Evolutionary conservation across 2,888 invertebrate genomes (phyloP).

Genomic region (Cantharis lateralis): DNA sequence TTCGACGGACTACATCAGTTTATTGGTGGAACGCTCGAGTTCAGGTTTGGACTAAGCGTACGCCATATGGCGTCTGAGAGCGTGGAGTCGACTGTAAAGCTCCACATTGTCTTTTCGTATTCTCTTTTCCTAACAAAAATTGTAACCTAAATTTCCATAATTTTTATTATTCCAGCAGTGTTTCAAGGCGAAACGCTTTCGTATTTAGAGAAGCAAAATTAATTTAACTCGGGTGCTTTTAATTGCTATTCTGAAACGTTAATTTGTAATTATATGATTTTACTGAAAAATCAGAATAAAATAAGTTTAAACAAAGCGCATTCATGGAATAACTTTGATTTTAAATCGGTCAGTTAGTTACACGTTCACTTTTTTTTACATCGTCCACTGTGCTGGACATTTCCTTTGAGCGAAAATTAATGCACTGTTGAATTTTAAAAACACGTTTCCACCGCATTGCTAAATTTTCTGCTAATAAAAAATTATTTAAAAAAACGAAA

Average conservation of each 20-base stretch:
- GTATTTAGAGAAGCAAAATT: neutral
- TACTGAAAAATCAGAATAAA: neutral
- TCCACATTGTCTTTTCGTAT: too few relatives aligned
- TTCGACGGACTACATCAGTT: neutral
- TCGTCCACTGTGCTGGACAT: neutral
- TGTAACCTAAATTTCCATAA: too few relatives aligned
- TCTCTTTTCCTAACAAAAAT: too few relatives aligned
- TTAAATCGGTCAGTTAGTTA: neutral
- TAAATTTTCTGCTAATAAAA: neutral
- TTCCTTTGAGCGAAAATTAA: neutral
- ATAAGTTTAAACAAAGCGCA: neutral
- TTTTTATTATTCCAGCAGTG: too few relatives aligned
- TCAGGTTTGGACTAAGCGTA: too few relatives aligned
- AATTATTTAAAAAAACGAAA: neutral
- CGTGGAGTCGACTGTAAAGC: too few relatives aligned
- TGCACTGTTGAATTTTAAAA: neutral
- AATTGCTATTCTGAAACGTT: neutral
- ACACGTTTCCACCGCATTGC: neutral
- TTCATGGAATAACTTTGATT: too few relatives aligned
- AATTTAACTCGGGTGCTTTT: neutral
- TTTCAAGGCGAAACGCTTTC: neutral
- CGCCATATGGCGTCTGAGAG: too few relatives aligned
- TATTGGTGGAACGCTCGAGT: too few relatives aligned
- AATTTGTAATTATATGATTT: neutral
- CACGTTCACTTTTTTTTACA: neutral